Base-by-base conservation (phyloP, 2,797 vertebrate species). In the Pipistrellus pipistrellus region DNA sequence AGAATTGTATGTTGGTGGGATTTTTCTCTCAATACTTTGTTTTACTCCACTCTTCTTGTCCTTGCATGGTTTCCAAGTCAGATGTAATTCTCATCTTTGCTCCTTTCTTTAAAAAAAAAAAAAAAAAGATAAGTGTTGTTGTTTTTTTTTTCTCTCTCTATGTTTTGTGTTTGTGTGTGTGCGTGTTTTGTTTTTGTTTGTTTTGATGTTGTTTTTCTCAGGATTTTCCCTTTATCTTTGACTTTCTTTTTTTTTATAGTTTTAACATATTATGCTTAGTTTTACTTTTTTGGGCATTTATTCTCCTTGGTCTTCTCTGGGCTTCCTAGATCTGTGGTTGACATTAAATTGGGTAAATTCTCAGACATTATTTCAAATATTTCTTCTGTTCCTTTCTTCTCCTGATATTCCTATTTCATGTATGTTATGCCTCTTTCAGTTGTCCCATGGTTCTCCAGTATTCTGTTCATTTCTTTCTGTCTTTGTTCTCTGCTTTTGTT, bases 141-240 rank as follows among this genome's bases (percentile, higher is more conserved):
- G n/a, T n/a, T n/a, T n/a, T n/a, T n/a, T 66, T 59, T 76, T 68
- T 62, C 44, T 14, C 23, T 81, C 46, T 55, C 3, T 57, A 3
- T 55, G 21, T 55, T 44, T 44, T 44, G 53, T 55, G 51, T 55
- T 21, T 55, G 53, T 55, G 20, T 55, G 53, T 55, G 20, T 55
- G 20, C 23, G 55, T 57, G 23, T 57, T 57, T 23, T 59, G 57
- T 59, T 11, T 59, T 23, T 11, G 23, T 25, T 25, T 57, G 55
- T 57, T 23, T 55, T 55, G 53, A 38, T 25, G 18, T 55, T 13
- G 27, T 13, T 25, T 8, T n/a, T 59, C 87, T 55, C 38, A 83
- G n/a, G 48, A 82, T 75, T 82, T 93, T 84, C 53, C 23, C 35
- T 87, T 71, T 82, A 55, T 93, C 17, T 75, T 68, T 73, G n/a